Evolutionary conservation across 2,888 invertebrate genomes (phyloP).

Genomic region (Melinaea marsaeus): DNA sequence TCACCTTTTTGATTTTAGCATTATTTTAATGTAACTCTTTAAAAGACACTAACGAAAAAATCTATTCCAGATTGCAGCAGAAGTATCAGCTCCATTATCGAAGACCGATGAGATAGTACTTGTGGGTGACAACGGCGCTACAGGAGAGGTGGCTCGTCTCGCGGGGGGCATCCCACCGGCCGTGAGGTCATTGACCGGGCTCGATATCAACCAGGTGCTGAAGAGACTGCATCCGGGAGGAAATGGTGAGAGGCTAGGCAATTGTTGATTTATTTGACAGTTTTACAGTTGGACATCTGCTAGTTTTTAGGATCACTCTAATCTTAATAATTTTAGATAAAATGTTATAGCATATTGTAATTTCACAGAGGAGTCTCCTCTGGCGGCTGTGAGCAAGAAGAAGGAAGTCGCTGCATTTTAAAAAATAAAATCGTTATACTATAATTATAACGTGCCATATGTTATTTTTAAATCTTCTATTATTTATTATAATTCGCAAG

Average conservation of each 20-base stretch:
- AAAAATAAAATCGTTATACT: slow-evolving; percentile 20
- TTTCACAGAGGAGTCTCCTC: slow-evolving; percentile 45
- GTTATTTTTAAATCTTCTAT: slow-evolving; percentile 1
- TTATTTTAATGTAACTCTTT: slow-evolving; percentile 5
- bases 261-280: background rate
- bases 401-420: slow-evolving; percentile 58
- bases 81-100: slow-evolving; percentile 95
- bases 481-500: background rate
- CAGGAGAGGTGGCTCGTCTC: slow-evolving; percentile 90
- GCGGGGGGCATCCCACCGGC: slow-evolving; percentile 95
- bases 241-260: slow-evolving; percentile 1
- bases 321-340: too few species aligned
- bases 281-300: too few species aligned
- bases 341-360: slow-evolving; percentile 7
- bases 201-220: slow-evolving; percentile 84
- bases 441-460: slow-evolving; percentile 20
- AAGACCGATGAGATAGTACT: slow-evolving; percentile 98
- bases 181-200: slow-evolving; percentile 94
- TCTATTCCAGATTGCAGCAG: slow-evolving; percentile 90
- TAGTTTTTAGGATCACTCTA: too few species aligned
- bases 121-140: slow-evolving; percentile 90
- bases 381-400: slow-evolving; percentile 47
- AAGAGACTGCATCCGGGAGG: slow-evolving; percentile 56
- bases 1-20: background rate
- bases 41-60: too few species aligned